phyloP scores from a whole-genome alignment of 2,797 vertebrate genomes.

The Rhinophrynus dorsalis region DNA sequence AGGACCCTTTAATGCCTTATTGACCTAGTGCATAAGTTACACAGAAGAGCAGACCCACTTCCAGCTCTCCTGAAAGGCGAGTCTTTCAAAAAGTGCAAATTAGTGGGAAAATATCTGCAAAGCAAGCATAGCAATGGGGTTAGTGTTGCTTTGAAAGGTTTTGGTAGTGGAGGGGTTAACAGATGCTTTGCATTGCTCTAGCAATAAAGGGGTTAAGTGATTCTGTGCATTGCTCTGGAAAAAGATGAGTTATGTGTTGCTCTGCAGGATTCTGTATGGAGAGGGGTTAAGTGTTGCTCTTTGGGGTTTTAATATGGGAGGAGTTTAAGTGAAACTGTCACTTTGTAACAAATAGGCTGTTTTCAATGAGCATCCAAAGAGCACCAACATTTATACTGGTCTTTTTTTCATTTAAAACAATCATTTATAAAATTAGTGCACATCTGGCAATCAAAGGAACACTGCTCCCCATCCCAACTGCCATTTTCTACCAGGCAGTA shows the following conservation, averaged over 20 bases:
- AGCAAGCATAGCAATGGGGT: neutral
- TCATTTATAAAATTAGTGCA: too few relatives aligned
- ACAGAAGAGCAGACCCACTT: neutral
- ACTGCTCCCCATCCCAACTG: too few relatives aligned
- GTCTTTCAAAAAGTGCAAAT: slow-evolving; percentile 29
- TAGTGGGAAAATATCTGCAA: slow-evolving; percentile 11
- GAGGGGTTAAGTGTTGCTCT: too few relatives aligned
- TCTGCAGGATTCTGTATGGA: neutral
- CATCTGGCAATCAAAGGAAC: too few relatives aligned
- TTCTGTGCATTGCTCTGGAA: neutral
- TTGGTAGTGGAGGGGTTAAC: neutral
- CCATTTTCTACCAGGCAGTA: too few relatives aligned
- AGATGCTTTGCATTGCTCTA: neutral
- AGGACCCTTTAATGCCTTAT: slow-evolving; percentile 7
- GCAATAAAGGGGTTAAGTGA: neutral
- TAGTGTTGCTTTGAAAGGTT: neutral
- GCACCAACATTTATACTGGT: too few relatives aligned
- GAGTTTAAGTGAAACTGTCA: too few relatives aligned
- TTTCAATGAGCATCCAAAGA: too few relatives aligned
- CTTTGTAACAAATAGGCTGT: too few relatives aligned
- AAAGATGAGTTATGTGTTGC: neutral
- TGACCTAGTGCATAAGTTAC: slow-evolving; percentile 16
- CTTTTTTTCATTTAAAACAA: too few relatives aligned
- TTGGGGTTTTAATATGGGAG: too few relatives aligned
- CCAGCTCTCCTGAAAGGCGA: neutral